Base-by-base conservation (phyloP, 2,113 vertebrate species). In the Heterocephalus glaber region DNA sequence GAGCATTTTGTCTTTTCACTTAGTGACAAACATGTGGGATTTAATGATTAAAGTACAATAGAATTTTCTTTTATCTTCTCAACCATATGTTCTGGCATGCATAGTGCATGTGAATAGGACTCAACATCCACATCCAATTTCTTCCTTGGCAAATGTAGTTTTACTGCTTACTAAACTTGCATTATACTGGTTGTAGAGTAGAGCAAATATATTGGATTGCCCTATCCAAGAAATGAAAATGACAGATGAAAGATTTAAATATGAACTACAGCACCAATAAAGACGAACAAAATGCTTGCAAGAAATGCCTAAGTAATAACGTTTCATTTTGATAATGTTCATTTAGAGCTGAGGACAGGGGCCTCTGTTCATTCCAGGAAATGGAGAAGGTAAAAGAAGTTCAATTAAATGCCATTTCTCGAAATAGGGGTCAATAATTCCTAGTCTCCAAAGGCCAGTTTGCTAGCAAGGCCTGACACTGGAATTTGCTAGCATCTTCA, bases 271-370 rank as follows among this genome's bases (percentile, higher is more conserved):
- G 63, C 72, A 72, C 54, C 70, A 95, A 87, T 90, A 95, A 95
- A 95, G n/a, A 54, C 0, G 0, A 90, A 85, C 28, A 70, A 65
- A 97, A 92, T 84, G 60, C 47, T 83, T 82, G 38, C 7, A 85
- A 93, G 68, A 94, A 38, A 63, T 49, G 2, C 19, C 49, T 93
- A 84, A 89, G 74, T 89, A 91, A 94, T 72, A 93, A 33, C 28
- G 92, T 92, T 95, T 74, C 28, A 94, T 95, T 93, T 89, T 95
- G 68, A 76, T 87, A 96, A 97, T 76, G 28, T 79, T 89, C 65
- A 65, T 94, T 86, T 89, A 93, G 52, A 89, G n/a, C 61, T 63
- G 6, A 89, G 63, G n/a, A 89, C 74, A 84, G 49, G 56, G 47
- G 19, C 3, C 16, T 95, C 24, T 61, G 22, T 56, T 84, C 44